Evolutionary conservation across 2,888 invertebrate genomes (phyloP), one percentile per base, ranked within the genome.

Genomic region (Harpagoxenus sublaevis): DNA sequence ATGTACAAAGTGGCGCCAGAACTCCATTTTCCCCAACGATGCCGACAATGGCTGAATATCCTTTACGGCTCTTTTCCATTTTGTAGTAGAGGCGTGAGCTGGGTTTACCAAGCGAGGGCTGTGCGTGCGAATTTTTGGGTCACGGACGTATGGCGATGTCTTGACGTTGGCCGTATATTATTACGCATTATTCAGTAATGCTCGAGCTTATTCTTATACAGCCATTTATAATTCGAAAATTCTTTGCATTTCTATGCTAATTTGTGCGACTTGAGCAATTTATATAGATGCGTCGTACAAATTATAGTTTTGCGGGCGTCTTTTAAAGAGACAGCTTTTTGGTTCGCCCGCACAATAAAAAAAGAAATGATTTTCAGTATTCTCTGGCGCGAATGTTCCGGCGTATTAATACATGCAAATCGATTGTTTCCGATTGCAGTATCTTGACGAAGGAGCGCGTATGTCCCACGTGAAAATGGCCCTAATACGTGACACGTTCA

Each of bases 401-500:
- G 23, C 31, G 15, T 35, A 35, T 39, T n/a, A 35, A 45, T 57
- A 8, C 15, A 35, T 35, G 39, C 53, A 2, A 55, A 60, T 71
- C 48, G 23, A 62, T 81, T 18, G 51, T 28, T 71, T 60, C 60
- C 48, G 48, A 51, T 53, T 73, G 10, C 71, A 60, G 15, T 48
- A 62, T 51, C 74, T 79, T 73, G 48, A 73, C 45, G 28, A n/a
- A 71, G 48, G 9, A 28, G n/a, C 63, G n/a, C 23, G 48, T 8
- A 53, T 8, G 6, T 28, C 12, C 45, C 48, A 42, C 42, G 28
- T 45, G 68, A 48, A 77, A 77, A 74, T 48, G 63, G 42, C 31
- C 10, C 8, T 77, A 23, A 23, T 23, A 63, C 77, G 68, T 55
- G 90, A 89, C 86, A 79, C 86, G 84, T 86, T 85, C 82, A 53